Percentiles rank a stretch among this genome's conserved stretches.
These are phyloP conservation scores for Corythucha ciliata DNA, from an alignment of 2,888 invertebrate genomes.

Conservation along the genomic window DNA sequence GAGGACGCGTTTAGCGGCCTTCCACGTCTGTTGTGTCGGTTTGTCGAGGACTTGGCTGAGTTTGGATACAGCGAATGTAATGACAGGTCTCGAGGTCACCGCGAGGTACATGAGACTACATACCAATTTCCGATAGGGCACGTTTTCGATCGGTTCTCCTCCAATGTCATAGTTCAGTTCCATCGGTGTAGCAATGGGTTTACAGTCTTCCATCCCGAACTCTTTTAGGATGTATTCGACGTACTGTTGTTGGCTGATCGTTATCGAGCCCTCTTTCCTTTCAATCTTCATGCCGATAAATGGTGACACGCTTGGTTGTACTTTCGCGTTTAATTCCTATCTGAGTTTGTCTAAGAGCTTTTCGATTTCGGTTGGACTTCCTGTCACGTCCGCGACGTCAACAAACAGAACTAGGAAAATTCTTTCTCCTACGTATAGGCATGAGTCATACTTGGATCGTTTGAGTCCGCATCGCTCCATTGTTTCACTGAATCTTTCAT, in stretches of 20 bases:
- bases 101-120: slow-evolving; percentile 24
- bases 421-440: neutral
- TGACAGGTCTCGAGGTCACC: slow-evolving; percentile 23
- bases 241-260: slow-evolving; percentile 14
- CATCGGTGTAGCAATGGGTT: neutral
- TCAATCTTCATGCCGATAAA: slow-evolving; percentile 23
- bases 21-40: slow-evolving; percentile 22
- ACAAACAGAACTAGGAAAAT: slow-evolving; percentile 11
- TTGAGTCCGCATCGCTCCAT: slow-evolving; percentile 13
- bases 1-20: slow-evolving; percentile 22
- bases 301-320: slow-evolving; percentile 4
- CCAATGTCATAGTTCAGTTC: neutral
- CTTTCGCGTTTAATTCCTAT: slow-evolving; percentile 14
- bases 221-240: neutral
- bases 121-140: slow-evolving; percentile 23
- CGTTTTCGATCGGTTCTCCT: neutral
- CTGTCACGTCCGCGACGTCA: slow-evolving; percentile 4
- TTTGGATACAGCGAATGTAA: slow-evolving; percentile 19
- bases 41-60: slow-evolving; percentile 27
- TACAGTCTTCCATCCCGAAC: neutral
- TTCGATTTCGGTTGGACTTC: neutral
- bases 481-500: slow-evolving; percentile 7
- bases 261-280: slow-evolving; percentile 6
- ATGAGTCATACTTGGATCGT: slow-evolving; percentile 18
- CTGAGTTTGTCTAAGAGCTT: neutral